phyloP scores from a whole-genome alignment of 2,797 vertebrate species.

The Phalanger gymnotis region DNA sequence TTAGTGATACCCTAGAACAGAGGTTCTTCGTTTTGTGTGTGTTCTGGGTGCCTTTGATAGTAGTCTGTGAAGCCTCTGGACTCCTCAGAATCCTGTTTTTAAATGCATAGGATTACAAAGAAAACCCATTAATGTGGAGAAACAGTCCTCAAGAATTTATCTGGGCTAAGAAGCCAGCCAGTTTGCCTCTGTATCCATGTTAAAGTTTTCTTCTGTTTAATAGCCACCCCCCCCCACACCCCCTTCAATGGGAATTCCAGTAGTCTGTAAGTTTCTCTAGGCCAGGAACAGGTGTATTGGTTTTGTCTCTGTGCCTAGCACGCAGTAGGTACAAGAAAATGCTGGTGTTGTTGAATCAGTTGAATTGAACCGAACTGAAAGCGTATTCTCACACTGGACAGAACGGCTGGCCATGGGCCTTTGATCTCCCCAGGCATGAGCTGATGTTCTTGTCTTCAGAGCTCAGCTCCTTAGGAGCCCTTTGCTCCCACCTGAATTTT shows the following conservation, averaged over 20 bases:
- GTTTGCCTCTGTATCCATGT: not conserved
- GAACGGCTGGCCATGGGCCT: not conserved
- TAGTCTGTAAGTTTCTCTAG: not conserved
- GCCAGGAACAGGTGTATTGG: not conserved
- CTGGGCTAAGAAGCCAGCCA: not conserved
- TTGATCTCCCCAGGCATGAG: not conserved
- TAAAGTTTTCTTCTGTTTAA: not conserved
- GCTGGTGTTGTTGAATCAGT: not conserved
- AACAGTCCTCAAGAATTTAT: not conserved
- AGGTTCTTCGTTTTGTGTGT: not conserved
- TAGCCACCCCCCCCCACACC: too few relatives aligned
- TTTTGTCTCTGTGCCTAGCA: not conserved
- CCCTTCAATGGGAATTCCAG: not conserved
- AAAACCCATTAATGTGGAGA: not conserved
- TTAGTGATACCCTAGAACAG: not conserved
- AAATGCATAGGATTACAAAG: not conserved
- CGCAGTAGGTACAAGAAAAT: not conserved
- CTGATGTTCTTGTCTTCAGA: not conserved
- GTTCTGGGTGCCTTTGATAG: not conserved
- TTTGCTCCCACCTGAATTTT: slow-evolving; percentile 80
- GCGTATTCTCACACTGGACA: not conserved
- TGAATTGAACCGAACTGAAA: not conserved
- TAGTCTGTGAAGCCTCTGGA: not conserved
- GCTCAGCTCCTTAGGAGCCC: not conserved
- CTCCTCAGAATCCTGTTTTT: not conserved